phyloP scores from a whole-genome alignment of 1,140 invertebrate species.

The Microplitis demolitor region DNA sequence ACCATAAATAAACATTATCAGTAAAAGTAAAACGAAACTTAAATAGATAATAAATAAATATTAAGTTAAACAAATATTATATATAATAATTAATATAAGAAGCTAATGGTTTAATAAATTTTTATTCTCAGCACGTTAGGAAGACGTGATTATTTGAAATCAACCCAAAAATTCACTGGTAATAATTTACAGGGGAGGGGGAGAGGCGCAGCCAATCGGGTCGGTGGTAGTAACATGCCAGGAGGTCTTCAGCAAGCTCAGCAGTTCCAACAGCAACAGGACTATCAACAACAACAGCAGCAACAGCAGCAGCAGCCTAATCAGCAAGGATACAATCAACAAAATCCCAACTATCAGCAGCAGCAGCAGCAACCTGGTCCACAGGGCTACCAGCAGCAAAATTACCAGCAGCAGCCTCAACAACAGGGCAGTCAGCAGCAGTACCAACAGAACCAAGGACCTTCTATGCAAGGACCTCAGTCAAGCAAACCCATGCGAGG shows the following conservation, averaged over 20 bases:
- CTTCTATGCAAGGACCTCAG: constrained; percentile 37
- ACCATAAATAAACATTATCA: background rate
- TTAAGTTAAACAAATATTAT: background rate
- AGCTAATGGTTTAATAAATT: background rate
- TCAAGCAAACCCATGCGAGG: constrained; percentile 58
- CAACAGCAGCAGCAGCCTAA: constrained; percentile 44
- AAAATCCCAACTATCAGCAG: constrained; percentile 43
- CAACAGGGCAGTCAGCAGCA: constrained; percentile 36
- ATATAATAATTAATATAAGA: background rate
- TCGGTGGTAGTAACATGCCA: constrained; percentile 67
- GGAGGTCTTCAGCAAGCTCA: constrained; percentile 51
- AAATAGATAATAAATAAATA: background rate
- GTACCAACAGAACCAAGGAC: constrained; percentile 46
- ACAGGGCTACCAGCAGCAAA: constrained; percentile 49
- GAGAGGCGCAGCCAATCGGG: constrained; percentile 62
- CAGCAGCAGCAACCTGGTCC: constrained; percentile 38
- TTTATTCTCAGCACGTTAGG: constrained; percentile 4
- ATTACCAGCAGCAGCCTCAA: constrained; percentile 50
- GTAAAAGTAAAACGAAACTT: background rate
- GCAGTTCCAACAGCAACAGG: constrained; percentile 51
- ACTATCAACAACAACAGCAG: constrained; percentile 51
- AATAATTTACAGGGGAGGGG: constrained; percentile 62
- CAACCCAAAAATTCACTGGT: background rate
- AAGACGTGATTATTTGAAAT: background rate
- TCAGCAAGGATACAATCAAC: constrained; percentile 49